Conservation (phyloP, 2,797 vertebrate genomes). For the Hypotaenidia okinawae region DNA sequence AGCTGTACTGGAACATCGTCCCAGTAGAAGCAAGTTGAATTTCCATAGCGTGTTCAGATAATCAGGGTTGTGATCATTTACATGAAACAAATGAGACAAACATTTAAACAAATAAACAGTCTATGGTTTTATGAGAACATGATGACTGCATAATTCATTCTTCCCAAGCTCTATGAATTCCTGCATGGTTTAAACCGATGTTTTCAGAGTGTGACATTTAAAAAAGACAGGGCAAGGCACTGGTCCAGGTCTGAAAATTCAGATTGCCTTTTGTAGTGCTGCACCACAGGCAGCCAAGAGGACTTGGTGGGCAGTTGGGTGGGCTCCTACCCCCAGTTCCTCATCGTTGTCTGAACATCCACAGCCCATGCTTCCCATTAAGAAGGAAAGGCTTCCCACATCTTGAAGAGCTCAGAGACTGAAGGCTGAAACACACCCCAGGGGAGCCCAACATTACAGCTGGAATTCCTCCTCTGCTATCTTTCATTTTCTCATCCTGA, state of each 20-base stretch:
- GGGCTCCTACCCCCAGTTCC: neutral
- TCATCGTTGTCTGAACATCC: neutral
- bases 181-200: neutral
- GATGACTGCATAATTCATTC: neutral
- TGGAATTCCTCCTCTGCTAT: neutral
- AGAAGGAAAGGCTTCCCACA: neutral
- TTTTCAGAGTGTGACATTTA: neutral
- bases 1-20: neutral
- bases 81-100: constrained; percentile 10
- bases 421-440: neutral
- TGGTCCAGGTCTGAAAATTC: neutral
- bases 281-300: neutral
- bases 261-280: neutral
- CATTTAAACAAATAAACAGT: constrained; percentile 39
- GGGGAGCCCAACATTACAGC: neutral
- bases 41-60: neutral
- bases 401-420: neutral
- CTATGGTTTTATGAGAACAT: neutral
- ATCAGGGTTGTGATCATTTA: neutral
- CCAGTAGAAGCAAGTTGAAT: neutral
- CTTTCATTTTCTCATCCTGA: neutral
- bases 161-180: neutral
- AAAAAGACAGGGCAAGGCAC: neutral
- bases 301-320: neutral
- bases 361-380: rapidly evolving